A percentile compares a stretch with the other conserved stretches of the same genome.
Evolutionary conservation across 1,140 invertebrate species (phyloP).

Genomic region (Portunus trituberculatus): DNA sequence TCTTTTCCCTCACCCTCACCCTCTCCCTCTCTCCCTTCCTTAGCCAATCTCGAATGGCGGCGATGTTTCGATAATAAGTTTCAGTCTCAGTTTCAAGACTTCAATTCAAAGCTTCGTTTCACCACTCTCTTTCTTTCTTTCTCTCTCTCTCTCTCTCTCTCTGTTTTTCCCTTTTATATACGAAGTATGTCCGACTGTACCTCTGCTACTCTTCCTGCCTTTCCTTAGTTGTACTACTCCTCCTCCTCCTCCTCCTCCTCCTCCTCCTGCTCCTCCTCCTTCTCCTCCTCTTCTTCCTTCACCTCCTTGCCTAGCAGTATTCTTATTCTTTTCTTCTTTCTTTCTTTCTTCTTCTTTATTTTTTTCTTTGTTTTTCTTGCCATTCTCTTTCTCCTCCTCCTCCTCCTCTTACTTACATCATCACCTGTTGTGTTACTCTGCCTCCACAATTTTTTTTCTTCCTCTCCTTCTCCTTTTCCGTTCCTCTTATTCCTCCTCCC

Average conservation of each 20-base stretch:
- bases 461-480: neutral
- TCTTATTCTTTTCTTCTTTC: neutral
- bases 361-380: too few species aligned
- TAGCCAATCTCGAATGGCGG: neutral
- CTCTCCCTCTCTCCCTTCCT: neutral
- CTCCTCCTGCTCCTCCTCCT: too few species aligned
- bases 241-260: too few species aligned
- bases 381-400: neutral
- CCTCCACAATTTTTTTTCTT: too few species aligned
- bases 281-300: neutral
- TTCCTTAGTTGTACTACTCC: too few species aligned
- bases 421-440: too few species aligned
- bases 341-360: neutral
- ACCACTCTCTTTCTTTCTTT: neutral
- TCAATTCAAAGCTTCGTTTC: neutral
- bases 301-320: too few species aligned
- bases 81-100: too few species aligned
- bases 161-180: neutral
- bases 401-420: neutral
- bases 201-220: too few species aligned
- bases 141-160: conserved; percentile 8
- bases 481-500: neutral
- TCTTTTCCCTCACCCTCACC: neutral
- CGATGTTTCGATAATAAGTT: neutral
- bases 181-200: too few species aligned